These are phyloP conservation scores for Pteronotus mesoamericanus DNA, from an alignment of 2,797 vertebrate genomes.

Conservation along the genomic window DNA sequence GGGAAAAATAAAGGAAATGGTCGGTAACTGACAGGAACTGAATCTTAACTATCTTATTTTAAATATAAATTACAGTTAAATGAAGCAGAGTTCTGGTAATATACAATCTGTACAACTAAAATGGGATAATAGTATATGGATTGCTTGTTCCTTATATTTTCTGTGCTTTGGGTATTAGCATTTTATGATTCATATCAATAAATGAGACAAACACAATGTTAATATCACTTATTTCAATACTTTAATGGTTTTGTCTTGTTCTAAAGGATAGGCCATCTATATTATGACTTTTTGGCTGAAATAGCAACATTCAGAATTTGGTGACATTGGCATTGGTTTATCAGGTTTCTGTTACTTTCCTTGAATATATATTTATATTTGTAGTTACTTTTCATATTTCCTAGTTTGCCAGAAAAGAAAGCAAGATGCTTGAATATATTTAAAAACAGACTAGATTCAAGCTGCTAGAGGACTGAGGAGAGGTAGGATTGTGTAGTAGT, in stretches of 20 bases:
- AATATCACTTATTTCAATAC: conserved; percentile 18
- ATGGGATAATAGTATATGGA: neutral
- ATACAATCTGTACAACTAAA: neutral
- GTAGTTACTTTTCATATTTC: neutral
- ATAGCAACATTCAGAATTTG: conserved; percentile 7
- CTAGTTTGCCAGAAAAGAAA: neutral
- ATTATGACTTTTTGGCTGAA: conserved; percentile 40
- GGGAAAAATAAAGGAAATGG: conserved; percentile 31
- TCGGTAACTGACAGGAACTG: conserved; percentile 47
- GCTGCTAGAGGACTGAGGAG: neutral
- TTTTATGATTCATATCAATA: conserved; percentile 10
- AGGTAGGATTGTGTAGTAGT: neutral
- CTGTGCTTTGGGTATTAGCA: neutral
- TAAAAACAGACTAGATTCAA: neutral
- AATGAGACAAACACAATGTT: neutral
- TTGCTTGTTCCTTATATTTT: neutral
- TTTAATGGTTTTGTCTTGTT: conserved; percentile 38
- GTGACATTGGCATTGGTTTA: neutral
- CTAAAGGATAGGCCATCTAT: neutral
- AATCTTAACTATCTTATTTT: conserved; percentile 61
- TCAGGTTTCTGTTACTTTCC: neutral
- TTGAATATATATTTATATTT: neutral
- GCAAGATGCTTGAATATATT: neutral
- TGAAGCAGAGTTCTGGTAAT: conserved; percentile 51
- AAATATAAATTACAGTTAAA: conserved; percentile 72